Evolutionary conservation across 2,113 vertebrate species (phyloP).

Genomic region (Paramisgurnus dabryanus): DNA sequence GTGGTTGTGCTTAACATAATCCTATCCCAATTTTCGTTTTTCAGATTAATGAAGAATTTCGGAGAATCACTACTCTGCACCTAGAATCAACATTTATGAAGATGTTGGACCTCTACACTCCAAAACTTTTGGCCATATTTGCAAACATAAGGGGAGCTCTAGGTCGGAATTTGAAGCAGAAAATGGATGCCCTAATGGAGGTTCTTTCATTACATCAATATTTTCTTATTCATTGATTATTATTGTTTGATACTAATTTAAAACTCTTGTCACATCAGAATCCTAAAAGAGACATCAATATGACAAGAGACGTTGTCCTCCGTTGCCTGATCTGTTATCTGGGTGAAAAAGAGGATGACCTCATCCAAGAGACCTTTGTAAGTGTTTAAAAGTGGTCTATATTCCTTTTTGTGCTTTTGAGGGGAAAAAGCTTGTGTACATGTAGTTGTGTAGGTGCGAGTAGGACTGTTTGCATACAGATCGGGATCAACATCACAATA

Average conservation of each 20-base stretch:
- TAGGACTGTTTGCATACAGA: too few species aligned
- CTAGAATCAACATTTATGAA: neutral
- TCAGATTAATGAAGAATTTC: conserved; percentile 8
- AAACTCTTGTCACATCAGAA: too few species aligned
- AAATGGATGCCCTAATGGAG: neutral
- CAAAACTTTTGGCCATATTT: neutral
- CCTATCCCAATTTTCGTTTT: neutral
- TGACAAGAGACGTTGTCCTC: neutral
- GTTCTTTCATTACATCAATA: too few species aligned
- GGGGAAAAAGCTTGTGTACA: too few species aligned
- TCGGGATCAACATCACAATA: too few species aligned
- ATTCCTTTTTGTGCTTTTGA: too few species aligned
- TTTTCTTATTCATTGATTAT: too few species aligned
- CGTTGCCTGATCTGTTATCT: neutral
- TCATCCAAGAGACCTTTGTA: neutral
- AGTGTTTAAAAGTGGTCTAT: neutral
- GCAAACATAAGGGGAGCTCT: neutral
- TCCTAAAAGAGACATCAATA: neutral
- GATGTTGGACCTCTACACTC: conserved; percentile 10
- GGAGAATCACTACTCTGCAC: conserved; percentile 10
- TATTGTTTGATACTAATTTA: too few species aligned
- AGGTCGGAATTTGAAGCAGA: neutral
- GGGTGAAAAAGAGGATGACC: neutral
- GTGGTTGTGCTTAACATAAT: neutral
- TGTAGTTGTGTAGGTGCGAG: too few species aligned